These are phyloP conservation scores for Bubo blakistoni DNA, from an alignment of 2,113 vertebrate genomes.

Conservation along the genomic window DNA sequence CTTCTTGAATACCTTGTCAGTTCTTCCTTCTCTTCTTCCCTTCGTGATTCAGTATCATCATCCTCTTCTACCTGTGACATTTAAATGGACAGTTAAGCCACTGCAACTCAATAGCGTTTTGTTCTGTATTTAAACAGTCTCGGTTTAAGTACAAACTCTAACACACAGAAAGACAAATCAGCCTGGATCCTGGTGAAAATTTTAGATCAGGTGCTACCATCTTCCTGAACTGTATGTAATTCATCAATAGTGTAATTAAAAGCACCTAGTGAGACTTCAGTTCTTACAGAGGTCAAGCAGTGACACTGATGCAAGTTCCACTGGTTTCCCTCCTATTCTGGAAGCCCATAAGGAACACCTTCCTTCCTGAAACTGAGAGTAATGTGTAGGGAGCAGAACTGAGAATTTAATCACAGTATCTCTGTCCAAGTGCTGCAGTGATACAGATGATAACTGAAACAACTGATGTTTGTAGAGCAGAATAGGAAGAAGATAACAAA, in stretches of 20 bases:
- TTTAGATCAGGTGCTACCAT: not conserved
- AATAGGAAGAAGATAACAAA: not conserved
- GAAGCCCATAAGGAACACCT: not conserved
- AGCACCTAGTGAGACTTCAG: not conserved
- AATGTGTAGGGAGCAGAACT: not conserved
- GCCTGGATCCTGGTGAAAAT: not conserved
- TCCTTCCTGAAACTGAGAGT: not conserved
- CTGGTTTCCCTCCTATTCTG: not conserved
- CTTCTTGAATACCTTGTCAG: constrained; percentile 80
- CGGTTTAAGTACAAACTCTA: not conserved
- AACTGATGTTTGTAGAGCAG: not conserved
- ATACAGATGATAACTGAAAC: not conserved
- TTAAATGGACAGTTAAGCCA: not conserved
- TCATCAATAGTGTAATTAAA: not conserved
- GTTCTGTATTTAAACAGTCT: not conserved
- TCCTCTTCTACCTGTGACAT: constrained; percentile 38
- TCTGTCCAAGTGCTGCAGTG: not conserved
- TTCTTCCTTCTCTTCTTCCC: constrained; percentile 68
- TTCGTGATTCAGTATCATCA: constrained; percentile 47
- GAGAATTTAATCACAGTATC: not conserved
- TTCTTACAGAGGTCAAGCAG: not conserved
- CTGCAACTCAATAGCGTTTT: not conserved
- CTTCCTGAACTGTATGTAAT: not conserved
- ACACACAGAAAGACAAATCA: not conserved
- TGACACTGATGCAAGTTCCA: not conserved